Evolutionary conservation across 2,113 vertebrate genomes (phyloP).

Genomic region (Herpetotheres cachinnans): DNA sequence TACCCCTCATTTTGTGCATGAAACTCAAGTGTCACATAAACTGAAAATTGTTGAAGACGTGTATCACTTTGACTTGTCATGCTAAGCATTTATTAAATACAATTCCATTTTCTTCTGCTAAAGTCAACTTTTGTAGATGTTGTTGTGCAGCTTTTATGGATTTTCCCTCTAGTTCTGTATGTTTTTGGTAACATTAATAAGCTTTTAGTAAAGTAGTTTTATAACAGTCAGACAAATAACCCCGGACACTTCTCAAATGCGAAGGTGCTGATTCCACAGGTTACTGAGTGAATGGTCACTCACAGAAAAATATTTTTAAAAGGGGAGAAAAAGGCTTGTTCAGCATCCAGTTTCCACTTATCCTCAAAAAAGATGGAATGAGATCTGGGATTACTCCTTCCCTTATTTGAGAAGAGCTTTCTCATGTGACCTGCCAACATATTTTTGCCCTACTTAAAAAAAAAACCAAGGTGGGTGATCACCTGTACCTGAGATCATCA

Average conservation of each 20-base stretch:
- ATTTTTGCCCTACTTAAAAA: neutral
- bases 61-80: neutral
- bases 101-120: neutral
- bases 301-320: neutral
- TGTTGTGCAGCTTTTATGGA: neutral
- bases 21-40: neutral
- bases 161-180: neutral
- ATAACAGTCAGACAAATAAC: neutral
- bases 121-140: neutral
- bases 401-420: neutral
- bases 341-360: neutral
- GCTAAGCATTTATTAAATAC: neutral
- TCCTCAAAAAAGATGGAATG: neutral
- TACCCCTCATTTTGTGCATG: neutral
- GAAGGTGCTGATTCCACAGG: neutral
- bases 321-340: neutral
- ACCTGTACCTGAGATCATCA: neutral
- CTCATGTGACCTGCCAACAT: neutral
- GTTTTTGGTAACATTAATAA: neutral
- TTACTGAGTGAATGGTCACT: neutral
- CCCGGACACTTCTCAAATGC: accelerated
- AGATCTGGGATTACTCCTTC: neutral
- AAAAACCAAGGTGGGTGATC: neutral
- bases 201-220: neutral
- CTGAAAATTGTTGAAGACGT: neutral